Conservation (phyloP, 2,888 invertebrate genomes). For the Phortica magna region DNA sequence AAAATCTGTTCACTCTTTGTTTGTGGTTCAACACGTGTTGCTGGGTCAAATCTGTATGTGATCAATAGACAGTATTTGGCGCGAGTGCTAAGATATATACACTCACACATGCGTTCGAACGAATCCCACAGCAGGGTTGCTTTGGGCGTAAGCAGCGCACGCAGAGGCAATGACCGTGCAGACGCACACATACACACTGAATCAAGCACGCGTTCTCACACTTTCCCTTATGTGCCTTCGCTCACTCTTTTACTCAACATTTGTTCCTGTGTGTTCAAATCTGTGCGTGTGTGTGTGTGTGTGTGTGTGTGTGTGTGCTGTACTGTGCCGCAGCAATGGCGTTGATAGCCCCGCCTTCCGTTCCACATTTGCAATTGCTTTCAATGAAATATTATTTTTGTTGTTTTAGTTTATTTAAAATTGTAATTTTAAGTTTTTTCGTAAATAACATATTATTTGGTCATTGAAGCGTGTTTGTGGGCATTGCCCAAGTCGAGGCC, state of each 20-base stretch:
- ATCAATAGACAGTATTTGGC: slow-evolving; percentile 16
- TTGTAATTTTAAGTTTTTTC: neutral
- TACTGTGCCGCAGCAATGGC: slow-evolving; percentile 65
- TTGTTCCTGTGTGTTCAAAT: neutral
- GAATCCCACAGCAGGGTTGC: slow-evolving; percentile 31
- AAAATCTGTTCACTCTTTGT: neutral
- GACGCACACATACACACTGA: slow-evolving; percentile 35
- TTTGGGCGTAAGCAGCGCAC: slow-evolving; percentile 35
- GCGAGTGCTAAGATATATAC: neutral
- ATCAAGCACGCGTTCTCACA: slow-evolving; percentile 45
- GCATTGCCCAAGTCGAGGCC: neutral
- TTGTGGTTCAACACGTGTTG: slow-evolving; percentile 25
- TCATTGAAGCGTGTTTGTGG: slow-evolving; percentile 6
- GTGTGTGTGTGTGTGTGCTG: slow-evolving; percentile 36
- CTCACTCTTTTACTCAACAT: neutral
- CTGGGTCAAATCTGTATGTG: slow-evolving; percentile 32
- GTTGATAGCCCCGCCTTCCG: slow-evolving; percentile 65
- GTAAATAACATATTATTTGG: neutral
- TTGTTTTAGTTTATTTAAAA: slow-evolving; percentile 26
- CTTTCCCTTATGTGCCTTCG: slow-evolving; percentile 33
- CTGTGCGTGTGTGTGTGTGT: slow-evolving; percentile 28
- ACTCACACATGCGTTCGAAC: neutral
- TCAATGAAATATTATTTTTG: slow-evolving; percentile 37
- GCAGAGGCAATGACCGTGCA: slow-evolving; percentile 3
- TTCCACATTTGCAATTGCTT: slow-evolving; percentile 50